A percentile compares a stretch with the other conserved stretches of the same genome.
Evolutionary conservation across 2,888 invertebrate species (phyloP).

Genomic region (Zaprionus lineosus): DNA sequence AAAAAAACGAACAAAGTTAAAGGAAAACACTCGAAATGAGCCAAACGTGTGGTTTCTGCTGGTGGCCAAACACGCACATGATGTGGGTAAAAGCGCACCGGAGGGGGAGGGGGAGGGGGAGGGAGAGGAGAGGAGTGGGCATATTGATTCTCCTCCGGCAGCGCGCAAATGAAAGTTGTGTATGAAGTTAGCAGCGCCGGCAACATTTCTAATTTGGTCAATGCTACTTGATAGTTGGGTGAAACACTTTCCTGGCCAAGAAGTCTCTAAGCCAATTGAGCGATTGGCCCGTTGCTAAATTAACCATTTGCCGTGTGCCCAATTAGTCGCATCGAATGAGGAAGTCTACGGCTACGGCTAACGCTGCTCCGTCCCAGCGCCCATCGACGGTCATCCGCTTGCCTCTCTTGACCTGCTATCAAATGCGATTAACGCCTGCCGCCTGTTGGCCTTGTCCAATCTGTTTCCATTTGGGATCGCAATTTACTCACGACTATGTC

Average conservation of each 20-base stretch:
- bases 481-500: conserved; percentile 27
- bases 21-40: conserved; percentile 50
- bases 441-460: conserved; percentile 45
- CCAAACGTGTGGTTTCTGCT: conserved; percentile 24
- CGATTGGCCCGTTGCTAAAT: conserved; percentile 44
- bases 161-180: conserved; percentile 69
- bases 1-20: conserved; percentile 9
- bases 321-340: conserved; percentile 44
- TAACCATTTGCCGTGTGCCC: conserved; percentile 38
- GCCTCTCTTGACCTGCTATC: conserved; percentile 33
- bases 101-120: not conserved
- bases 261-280: conserved; percentile 48
- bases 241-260: conserved; percentile 55
- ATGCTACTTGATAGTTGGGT: conserved; percentile 39
- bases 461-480: conserved; percentile 9
- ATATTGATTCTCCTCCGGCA: conserved; percentile 62
- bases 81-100: conserved; percentile 1
- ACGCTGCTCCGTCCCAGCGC: not conserved
- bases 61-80: conserved; percentile 38
- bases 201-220: conserved; percentile 66
- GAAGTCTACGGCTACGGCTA: conserved; percentile 55
- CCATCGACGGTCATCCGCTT: not conserved
- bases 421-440: conserved; percentile 62
- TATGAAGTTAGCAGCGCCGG: conserved; percentile 22
- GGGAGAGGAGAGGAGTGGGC: conserved; percentile 11